Base-by-base conservation (phyloP, 2,888 invertebrate species). In the Drepana falcataria region DNA sequence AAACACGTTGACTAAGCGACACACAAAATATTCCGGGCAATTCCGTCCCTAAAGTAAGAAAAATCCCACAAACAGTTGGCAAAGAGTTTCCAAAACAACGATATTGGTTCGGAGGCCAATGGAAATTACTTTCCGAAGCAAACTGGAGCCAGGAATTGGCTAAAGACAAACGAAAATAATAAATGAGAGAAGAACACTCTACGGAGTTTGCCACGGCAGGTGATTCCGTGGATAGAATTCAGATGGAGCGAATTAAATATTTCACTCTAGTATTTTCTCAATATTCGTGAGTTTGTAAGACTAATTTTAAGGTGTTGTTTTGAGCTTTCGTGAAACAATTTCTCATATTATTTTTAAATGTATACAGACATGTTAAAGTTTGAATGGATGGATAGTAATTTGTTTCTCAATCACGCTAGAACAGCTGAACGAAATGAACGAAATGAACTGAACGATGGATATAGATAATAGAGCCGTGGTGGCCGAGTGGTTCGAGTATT, bases 111-210 rank as follows among this genome's bases (percentile, higher is more conserved):
- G 59, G 61, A 69, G 60, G 63, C 65, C 71, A 65, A 72, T 73
- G 69, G 68, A 77, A 77, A 77, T 77, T 74, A 73, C 70, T 75
- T 77, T 68, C 53, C 59, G 59, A 74, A 71, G 63, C 68, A 51
- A 58, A 53, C 56, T 58, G 54, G 48, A 64, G 59, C 66, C 63
- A 64, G 65, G 62, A 70, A 65, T 55, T 61, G 54, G 66, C 63
- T 63, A 61, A 71, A 68, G 69, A 72, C 71, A 70, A 75, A 70
- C 65, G 68, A 65, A 73, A 75, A 76, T 72, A 72, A 76, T 70
- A 71, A 75, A 71, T 68, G 65, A 57, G 52, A 64, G 56, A 59
- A 66, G 65, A 63, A 52, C 57, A 59, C 53, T 54, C 55, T 55
- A 48, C 49, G 57, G 58, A 61, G 58, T 59, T 65, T 66, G 57